These are phyloP conservation scores for Microctenopoma steveboyesi DNA, from an alignment of 2,797 vertebrate genomes.

Conservation along the genomic window DNA sequence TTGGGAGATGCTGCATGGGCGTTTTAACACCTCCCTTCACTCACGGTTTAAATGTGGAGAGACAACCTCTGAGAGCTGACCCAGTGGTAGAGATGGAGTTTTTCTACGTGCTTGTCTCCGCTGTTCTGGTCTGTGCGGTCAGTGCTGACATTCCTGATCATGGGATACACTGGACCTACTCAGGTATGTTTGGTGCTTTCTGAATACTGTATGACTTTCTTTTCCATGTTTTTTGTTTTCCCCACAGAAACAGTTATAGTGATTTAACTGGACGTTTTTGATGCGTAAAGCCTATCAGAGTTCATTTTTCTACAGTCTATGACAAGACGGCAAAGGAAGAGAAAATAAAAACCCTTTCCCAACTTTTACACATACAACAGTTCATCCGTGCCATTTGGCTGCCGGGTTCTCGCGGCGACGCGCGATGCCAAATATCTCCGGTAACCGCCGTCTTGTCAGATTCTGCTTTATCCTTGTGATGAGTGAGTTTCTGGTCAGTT, in stretches of 20 bases:
- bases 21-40: slow-evolving; percentile 67
- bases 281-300: slow-evolving; percentile 29
- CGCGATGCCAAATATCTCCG: not conserved
- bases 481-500: not conserved
- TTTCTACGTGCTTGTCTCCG: slow-evolving; percentile 47
- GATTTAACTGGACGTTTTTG: not conserved
- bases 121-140: slow-evolving; percentile 47
- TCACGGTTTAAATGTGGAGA: slow-evolving; percentile 37
- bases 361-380: not conserved
- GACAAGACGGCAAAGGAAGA: not conserved
- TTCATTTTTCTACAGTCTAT: not conserved
- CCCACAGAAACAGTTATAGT: not conserved
- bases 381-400: slow-evolving; percentile 8
- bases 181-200: slow-evolving; percentile 60
- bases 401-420: not conserved
- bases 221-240: not conserved
- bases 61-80: slow-evolving; percentile 36
- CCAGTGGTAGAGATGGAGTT: slow-evolving; percentile 67
- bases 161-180: slow-evolving; percentile 85
- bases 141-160: slow-evolving; percentile 60
- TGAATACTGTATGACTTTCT: not conserved
- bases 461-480: slow-evolving; percentile 4
- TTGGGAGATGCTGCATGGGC: slow-evolving; percentile 54
- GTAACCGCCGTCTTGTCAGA: slow-evolving; percentile 8
- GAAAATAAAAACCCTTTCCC: not conserved